phyloP scores from a whole-genome alignment of 2,113 vertebrate species.

The Oostethus manadensis region DNA sequence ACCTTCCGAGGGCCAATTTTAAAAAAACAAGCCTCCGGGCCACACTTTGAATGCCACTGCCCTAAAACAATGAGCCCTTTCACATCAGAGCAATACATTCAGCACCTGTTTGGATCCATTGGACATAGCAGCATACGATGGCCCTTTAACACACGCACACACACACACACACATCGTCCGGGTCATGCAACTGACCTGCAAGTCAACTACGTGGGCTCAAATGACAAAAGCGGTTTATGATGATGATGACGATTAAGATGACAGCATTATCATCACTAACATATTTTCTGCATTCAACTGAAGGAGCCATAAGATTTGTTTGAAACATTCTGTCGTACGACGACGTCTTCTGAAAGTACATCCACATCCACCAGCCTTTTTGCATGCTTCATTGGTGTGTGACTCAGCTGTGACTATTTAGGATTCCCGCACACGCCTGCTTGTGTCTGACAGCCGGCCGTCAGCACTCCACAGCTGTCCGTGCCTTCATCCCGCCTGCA shows the following conservation, averaged over 20 bases:
- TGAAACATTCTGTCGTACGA: background rate
- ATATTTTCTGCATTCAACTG: background rate
- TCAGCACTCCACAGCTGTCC: constrained; percentile 63
- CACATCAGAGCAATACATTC: constrained; percentile 44
- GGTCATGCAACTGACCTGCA: constrained; percentile 50
- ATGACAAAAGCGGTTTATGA: constrained; percentile 38
- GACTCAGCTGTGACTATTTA: constrained; percentile 64
- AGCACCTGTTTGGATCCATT: constrained; percentile 63
- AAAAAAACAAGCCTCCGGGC: too few relatives aligned
- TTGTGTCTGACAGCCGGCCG: constrained; percentile 63
- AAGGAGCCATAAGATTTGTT: background rate
- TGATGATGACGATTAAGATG: too few relatives aligned
- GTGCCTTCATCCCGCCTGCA: constrained; percentile 40
- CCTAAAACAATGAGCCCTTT: constrained; percentile 69
- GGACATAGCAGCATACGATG: constrained; percentile 10
- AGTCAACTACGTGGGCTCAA: constrained; percentile 25
- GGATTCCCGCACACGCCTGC: constrained; percentile 73
- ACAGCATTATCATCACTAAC: background rate
- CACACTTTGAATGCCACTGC: background rate
- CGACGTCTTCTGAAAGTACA: too few relatives aligned
- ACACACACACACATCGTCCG: constrained; percentile 38
- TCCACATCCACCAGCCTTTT: background rate
- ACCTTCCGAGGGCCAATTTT: too few relatives aligned
- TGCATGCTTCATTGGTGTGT: constrained; percentile 8
- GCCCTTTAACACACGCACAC: constrained; percentile 4